A percentile compares a stretch with the other conserved stretches of the same genome.
Conservation (phyloP, 2,888 invertebrate species). For the Furcula furcula region DNA sequence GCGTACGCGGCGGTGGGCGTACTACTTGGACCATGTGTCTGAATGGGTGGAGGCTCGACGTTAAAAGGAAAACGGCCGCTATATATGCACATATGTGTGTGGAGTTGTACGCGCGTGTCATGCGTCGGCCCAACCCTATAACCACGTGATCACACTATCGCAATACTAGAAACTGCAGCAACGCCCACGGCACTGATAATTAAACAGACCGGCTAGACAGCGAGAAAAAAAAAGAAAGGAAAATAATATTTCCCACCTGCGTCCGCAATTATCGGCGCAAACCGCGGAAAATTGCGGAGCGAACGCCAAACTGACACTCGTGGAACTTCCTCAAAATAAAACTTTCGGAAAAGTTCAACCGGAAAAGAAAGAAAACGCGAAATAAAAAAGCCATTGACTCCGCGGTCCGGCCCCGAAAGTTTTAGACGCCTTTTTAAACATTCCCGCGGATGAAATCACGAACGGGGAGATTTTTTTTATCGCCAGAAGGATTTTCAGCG, state of each 20-base stretch:
- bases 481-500: conserved; percentile 57
- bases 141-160: conserved; percentile 12
- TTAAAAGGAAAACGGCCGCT: conserved; percentile 32
- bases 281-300: conserved; percentile 75
- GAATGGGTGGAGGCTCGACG: conserved; percentile 46
- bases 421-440: conserved; percentile 70
- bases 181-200: conserved; percentile 28
- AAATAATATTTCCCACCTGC: conserved; percentile 67
- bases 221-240: conserved; percentile 34
- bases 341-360: conserved; percentile 77
- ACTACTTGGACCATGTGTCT: conserved; percentile 48
- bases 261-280: conserved; percentile 77
- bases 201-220: conserved; percentile 33
- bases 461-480: conserved; percentile 54
- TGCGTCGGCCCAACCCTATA: conserved; percentile 24
- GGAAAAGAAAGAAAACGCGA: conserved; percentile 75
- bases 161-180: conserved; percentile 31
- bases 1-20: conserved; percentile 65
- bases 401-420: conserved; percentile 67
- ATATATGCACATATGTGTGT: conserved; percentile 16
- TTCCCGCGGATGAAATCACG: conserved; percentile 62
- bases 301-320: conserved; percentile 78
- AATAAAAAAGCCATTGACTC: conserved; percentile 81
- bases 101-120: conserved; percentile 19
- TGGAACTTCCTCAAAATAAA: conserved; percentile 76